Evolutionary conservation across 2,113 vertebrate species (phyloP), one percentile per base, ranked within the genome.

Genomic region (Pseudopipra pipra): DNA sequence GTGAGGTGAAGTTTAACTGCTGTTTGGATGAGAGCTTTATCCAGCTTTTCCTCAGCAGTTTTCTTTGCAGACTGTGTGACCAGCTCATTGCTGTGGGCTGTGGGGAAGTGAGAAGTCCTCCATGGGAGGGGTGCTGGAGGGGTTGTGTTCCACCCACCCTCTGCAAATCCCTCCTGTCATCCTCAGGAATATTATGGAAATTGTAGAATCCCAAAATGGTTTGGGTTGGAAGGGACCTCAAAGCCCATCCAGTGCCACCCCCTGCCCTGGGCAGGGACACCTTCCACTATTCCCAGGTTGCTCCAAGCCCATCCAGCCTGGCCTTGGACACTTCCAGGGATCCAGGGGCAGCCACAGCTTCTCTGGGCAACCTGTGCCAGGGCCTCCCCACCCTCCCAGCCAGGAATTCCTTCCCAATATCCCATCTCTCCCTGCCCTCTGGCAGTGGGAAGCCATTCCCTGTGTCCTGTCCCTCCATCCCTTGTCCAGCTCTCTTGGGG

Each of bases 81-180:
- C 43, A 31, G 44, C n/a, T 63, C 51, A 9, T 37, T 1, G 6
- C 47, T 56, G 41, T 33, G 31, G 51, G 44, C 18, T 59, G 51
- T 24, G 51, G 31, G 39, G 11, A 23, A 30, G 5, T 6, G 17
- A 6, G 28, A 65, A 67, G 28, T 8, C 8, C 71, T n/a, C 35
- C 8, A 1, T 8, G 37, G 7, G 30, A 24, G 24, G n/a, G 17
- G 30, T 31, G 7, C 31, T 0, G 0, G 44, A 28, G 24, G 25
- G 10, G 5, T 16, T 31, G 47, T 28, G 5, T 72, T 27, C 44
- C 54, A 20, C 56, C 37, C 49, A 17, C 24, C 41, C 30, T 55
- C 31, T 44, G 51, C 33, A 46, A 47, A 56, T 12, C 14, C 4
- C 35, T 44, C 47, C 31, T 52, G 51, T 62, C 16, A 2, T 31